These are phyloP conservation scores for Empidonax traillii DNA, from an alignment of 2,113 vertebrate genomes.

Conservation along the genomic window DNA sequence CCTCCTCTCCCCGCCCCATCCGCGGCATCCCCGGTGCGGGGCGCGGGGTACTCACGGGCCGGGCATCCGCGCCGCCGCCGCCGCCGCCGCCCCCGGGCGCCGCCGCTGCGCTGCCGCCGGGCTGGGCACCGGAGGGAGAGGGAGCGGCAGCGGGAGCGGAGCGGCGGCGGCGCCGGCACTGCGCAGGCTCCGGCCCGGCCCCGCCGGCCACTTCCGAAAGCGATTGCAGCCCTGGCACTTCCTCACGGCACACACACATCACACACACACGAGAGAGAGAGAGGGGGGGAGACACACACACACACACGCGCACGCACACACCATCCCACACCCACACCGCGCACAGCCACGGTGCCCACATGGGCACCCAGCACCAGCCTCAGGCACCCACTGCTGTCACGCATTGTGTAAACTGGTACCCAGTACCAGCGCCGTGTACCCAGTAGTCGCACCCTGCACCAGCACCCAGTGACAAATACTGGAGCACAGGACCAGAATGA, in stretches of 20 bases:
- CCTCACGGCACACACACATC: constrained; percentile 36
- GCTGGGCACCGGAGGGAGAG: constrained; percentile 75
- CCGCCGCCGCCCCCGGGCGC: constrained; percentile 63
- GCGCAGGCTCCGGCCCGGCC: constrained; percentile 77
- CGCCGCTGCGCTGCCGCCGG: constrained; percentile 36
- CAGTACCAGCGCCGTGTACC: neutral
- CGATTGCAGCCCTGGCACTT: constrained; percentile 69
- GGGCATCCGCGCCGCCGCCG: constrained; percentile 74
- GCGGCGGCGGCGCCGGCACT: constrained; percentile 52
- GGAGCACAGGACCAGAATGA: neutral
- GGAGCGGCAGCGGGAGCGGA: constrained; percentile 57
- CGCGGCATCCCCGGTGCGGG: neutral
- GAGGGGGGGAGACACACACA: neutral
- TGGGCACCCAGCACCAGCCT: neutral
- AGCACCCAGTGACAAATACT: neutral
- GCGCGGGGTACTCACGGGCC: constrained; percentile 75
- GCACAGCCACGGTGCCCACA: neutral
- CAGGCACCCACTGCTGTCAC: neutral
- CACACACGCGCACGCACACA: neutral
- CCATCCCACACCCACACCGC: neutral
- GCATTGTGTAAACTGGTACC: neutral
- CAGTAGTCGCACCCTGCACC: fast-evolving
- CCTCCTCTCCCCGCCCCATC: neutral
- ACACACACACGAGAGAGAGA: neutral
- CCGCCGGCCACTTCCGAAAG: constrained; percentile 62